These are phyloP conservation scores for Prunella himalayana DNA, from an alignment of 2,113 vertebrate species.

Conservation along the genomic window DNA sequence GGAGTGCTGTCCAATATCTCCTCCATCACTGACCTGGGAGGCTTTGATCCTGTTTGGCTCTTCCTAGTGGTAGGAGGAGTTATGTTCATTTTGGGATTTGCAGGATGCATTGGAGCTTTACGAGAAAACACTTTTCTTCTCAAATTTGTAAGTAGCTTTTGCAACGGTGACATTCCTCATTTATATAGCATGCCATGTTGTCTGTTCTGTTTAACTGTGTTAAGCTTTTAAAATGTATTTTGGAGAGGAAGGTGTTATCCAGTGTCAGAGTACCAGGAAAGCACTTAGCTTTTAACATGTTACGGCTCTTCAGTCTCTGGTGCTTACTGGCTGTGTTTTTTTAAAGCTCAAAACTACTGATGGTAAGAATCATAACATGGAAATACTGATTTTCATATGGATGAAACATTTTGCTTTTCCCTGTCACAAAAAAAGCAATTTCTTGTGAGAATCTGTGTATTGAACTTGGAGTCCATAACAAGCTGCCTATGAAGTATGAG, in stretches of 20 bases:
- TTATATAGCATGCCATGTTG: not conserved
- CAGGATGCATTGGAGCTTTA: constrained; percentile 94
- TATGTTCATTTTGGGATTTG: constrained; percentile 98
- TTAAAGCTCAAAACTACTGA: not conserved
- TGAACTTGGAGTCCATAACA: not conserved
- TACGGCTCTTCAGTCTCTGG: not conserved
- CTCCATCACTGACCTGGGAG: constrained; percentile 94
- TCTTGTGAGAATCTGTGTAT: not conserved
- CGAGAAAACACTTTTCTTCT: constrained; percentile 96
- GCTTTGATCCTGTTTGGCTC: constrained; percentile 97
- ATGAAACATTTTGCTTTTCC: not conserved
- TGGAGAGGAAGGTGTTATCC: not conserved
- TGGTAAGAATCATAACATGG: not conserved
- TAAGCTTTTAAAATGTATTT: not conserved
- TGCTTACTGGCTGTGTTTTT: not conserved
- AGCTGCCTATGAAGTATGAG: not conserved
- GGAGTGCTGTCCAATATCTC: constrained; percentile 98
- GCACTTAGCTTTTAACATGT: not conserved
- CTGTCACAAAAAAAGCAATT: not conserved
- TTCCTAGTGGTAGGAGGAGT: constrained; percentile 96
- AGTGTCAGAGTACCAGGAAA: not conserved
- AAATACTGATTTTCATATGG: not conserved
- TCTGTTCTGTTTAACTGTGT: not conserved
- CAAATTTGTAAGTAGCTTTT: constrained; percentile 88
- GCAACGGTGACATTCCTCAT: not conserved